Percentiles rank a stretch among this genome's conserved stretches.
Evolutionary conservation across 2,888 invertebrate genomes (phyloP).

Genomic region (Acronicta alni): DNA sequence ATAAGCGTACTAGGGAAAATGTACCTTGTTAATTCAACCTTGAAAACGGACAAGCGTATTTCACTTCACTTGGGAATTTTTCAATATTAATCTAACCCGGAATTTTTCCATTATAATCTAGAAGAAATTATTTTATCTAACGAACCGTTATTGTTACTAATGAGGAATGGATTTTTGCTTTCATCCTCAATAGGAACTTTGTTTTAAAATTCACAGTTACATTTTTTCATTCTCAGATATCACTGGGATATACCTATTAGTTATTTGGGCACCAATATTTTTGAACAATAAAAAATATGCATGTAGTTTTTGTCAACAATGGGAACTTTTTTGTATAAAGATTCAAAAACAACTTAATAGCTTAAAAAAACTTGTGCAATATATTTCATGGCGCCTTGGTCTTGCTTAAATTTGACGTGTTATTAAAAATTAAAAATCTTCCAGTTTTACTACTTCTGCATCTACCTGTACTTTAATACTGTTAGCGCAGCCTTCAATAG

Average conservation of each 20-base stretch:
- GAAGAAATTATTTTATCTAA: not conserved
- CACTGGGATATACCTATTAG: too few species aligned
- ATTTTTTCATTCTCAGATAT: not conserved
- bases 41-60: not conserved
- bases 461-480: constrained; percentile 30
- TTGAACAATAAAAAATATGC: too few species aligned
- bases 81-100: not conserved
- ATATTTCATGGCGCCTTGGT: not conserved
- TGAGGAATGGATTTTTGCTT: not conserved
- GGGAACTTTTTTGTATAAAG: too few species aligned
- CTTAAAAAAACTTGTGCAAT: too few species aligned
- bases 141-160: not conserved
- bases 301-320: too few species aligned
- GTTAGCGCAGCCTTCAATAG: constrained; percentile 47
- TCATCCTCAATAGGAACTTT: not conserved
- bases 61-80: not conserved
- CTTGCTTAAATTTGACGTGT: not conserved
- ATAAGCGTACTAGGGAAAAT: constrained; percentile 3
- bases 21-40: not conserved
- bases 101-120: not conserved
- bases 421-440: constrained; percentile 8
- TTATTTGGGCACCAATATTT: too few species aligned
- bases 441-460: constrained; percentile 24
- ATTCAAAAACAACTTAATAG: too few species aligned
- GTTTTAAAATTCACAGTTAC: not conserved